phyloP scores from a whole-genome alignment of 2,888 invertebrate genomes.

The Mimas tiliae region DNA sequence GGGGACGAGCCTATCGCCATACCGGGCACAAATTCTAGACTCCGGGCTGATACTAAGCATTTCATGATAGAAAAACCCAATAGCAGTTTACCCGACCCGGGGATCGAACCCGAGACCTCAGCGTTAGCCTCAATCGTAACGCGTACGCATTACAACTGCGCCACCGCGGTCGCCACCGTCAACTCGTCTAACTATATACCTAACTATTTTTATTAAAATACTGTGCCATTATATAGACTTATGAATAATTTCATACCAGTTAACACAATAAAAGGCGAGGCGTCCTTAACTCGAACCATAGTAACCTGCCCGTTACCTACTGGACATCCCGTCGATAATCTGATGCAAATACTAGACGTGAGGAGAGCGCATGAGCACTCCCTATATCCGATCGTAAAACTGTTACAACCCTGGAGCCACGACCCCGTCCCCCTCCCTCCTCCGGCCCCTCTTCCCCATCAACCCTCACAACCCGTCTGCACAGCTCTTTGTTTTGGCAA shows the following conservation, averaged over 20 bases:
- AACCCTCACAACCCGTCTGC: constrained; percentile 63
- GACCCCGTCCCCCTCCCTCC: constrained; percentile 45
- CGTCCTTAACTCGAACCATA: constrained; percentile 18
- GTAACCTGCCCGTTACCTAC: constrained; percentile 34
- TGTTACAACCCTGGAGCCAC: constrained; percentile 66
- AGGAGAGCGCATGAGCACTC: constrained; percentile 76
- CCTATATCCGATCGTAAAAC: constrained; percentile 81
- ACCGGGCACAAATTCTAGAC: too few species aligned
- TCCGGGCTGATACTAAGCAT: too few species aligned
- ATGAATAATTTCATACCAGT: constrained; percentile 10
- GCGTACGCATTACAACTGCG: too few species aligned
- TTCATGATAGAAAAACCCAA: too few species aligned
- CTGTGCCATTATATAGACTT: neutral
- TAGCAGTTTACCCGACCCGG: too few species aligned
- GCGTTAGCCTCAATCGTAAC: too few species aligned
- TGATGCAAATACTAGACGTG: constrained; percentile 76
- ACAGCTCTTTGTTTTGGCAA: constrained; percentile 79
- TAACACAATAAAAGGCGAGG: constrained; percentile 2
- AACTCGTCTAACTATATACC: neutral
- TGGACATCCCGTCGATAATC: constrained; percentile 67
- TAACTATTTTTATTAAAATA: neutral
- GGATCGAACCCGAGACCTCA: too few species aligned
- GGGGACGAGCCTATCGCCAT: too few species aligned
- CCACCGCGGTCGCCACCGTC: too few species aligned
- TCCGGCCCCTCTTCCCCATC: constrained; percentile 42